phyloP scores from a whole-genome alignment of 2,113 vertebrate species.

The Coryphaenoides rupestris region DNA sequence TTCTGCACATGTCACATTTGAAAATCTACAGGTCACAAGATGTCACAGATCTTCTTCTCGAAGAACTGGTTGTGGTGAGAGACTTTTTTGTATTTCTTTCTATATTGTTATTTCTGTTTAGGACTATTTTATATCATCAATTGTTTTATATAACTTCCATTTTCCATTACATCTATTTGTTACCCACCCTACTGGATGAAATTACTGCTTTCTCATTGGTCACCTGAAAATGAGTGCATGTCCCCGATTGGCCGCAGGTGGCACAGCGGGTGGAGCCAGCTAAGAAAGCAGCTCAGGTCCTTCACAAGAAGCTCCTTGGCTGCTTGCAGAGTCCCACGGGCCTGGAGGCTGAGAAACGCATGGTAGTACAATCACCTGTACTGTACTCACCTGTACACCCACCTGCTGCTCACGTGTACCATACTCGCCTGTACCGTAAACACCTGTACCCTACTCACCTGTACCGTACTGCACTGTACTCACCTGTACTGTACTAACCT shows the following conservation, averaged over 20 bases:
- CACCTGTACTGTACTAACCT: too few relatives aligned
- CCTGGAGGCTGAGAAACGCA: slow-evolving; percentile 84
- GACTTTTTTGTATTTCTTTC: neutral
- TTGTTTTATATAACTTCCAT: too few relatives aligned
- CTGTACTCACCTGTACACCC: neutral
- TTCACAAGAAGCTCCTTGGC: slow-evolving; percentile 85
- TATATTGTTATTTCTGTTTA: neutral
- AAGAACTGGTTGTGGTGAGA: slow-evolving; percentile 86
- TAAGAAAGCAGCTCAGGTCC: slow-evolving; percentile 83
- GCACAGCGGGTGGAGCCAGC: slow-evolving; percentile 92
- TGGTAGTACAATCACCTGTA: slow-evolving; percentile 68
- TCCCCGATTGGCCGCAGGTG: slow-evolving; percentile 70
- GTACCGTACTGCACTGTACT: too few relatives aligned
- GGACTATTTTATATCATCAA: neutral
- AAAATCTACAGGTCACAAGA: slow-evolving; percentile 79
- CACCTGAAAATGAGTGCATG: neutral
- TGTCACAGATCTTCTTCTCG: slow-evolving; percentile 85
- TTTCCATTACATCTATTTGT: too few relatives aligned
- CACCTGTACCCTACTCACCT: neutral
- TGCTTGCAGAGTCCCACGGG: slow-evolving; percentile 89
- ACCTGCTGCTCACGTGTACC: neutral
- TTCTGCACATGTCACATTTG: neutral
- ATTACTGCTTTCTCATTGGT: neutral
- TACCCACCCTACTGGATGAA: too few relatives aligned
- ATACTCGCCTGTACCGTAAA: neutral